A percentile compares a stretch with the other conserved stretches of the same genome.
Evolutionary conservation across 2,113 vertebrate genomes (phyloP).

Genomic region (Hippolais icterina): DNA sequence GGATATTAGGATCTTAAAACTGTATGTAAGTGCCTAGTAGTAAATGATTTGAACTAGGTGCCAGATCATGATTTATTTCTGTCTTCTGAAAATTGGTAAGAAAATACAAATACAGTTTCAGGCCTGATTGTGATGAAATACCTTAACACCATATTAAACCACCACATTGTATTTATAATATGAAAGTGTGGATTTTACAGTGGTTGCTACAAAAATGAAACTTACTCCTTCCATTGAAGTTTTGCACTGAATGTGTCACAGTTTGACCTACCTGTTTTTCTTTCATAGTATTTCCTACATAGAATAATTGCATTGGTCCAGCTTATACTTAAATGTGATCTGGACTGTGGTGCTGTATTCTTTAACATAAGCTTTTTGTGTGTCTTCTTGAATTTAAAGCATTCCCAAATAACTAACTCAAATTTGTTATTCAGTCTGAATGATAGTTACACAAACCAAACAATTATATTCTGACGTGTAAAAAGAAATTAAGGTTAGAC

Average conservation of each 20-base stretch:
- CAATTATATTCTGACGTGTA: neutral
- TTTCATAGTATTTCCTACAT: constrained; percentile 31
- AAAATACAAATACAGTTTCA: constrained; percentile 26
- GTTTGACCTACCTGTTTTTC: constrained; percentile 65
- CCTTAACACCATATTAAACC: neutral
- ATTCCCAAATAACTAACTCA: neutral
- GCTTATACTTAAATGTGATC: neutral
- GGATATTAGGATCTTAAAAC: neutral
- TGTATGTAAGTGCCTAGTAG: neutral
- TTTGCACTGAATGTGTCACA: constrained; percentile 74
- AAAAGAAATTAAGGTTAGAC: neutral
- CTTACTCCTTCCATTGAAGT: constrained; percentile 63
- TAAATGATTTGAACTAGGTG: neutral
- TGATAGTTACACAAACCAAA: constrained; percentile 26
- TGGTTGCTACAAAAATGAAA: constrained; percentile 64
- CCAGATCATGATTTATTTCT: neutral
- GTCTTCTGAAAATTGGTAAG: neutral
- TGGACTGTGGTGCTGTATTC: constrained; percentile 53
- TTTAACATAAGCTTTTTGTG: constrained; percentile 55
- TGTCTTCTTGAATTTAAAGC: neutral
- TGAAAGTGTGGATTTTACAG: constrained; percentile 64
- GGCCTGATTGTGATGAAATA: neutral
- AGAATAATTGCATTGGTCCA: neutral
- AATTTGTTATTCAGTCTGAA: constrained; percentile 39
- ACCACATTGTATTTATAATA: neutral